Evolutionary conservation across 2,888 invertebrate species (phyloP).

Genomic region (Dryobotodes eremita): DNA sequence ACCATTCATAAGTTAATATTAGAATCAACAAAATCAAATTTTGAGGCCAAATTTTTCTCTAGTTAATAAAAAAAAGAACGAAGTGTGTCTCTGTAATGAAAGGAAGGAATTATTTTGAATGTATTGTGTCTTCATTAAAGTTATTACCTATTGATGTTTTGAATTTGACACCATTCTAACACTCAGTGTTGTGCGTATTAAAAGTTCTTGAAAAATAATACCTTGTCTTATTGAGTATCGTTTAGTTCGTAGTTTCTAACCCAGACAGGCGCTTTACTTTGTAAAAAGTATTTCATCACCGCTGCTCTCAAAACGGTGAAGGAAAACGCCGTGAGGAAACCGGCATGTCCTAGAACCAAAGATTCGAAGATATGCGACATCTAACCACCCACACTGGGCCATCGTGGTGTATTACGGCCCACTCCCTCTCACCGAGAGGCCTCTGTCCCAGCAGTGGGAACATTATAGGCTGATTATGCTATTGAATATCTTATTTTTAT

Average conservation of each 20-base stretch:
- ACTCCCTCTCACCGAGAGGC: no score
- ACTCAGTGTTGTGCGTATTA: conserved; percentile 33
- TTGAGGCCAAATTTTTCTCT: conserved; percentile 25
- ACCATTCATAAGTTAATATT: conserved; percentile 13
- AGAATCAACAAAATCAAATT: conserved; percentile 5
- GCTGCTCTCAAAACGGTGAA: no score
- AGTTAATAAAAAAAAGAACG: not conserved
- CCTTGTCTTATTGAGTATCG: not conserved
- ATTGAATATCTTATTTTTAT: not conserved
- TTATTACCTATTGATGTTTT: conserved; percentile 18
- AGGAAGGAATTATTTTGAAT: not conserved
- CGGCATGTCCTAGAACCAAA: no score
- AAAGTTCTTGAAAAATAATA: conserved; percentile 23
- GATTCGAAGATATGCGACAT: no score
- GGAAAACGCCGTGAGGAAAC: no score
- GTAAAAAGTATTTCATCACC: no score
- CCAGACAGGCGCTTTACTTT: no score
- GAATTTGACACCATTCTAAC: not conserved
- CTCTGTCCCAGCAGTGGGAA: no score
- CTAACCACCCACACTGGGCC: no score
- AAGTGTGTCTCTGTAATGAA: not conserved
- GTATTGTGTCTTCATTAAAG: not conserved
- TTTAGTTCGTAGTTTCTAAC: no score
- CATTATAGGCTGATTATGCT: no score
- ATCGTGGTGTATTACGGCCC: no score